A percentile compares a stretch with the other conserved stretches of the same genome.
These are phyloP conservation scores for Nomada goodeniana DNA, from an alignment of 2,888 invertebrate species.

Conservation along the genomic window DNA sequence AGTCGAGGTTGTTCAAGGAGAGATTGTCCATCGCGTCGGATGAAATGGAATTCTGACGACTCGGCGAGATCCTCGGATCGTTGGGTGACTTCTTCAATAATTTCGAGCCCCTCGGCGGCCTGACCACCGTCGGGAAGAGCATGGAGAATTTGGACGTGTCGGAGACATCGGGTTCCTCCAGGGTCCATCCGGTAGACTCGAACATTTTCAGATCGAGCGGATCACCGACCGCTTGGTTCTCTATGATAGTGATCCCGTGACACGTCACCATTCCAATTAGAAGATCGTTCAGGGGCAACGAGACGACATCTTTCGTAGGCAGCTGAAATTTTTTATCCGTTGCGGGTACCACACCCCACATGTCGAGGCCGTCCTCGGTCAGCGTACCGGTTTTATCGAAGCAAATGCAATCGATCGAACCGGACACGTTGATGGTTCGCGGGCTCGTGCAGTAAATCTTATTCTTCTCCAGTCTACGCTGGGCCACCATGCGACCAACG, in stretches of 20 bases:
- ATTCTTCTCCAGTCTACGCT: constrained; percentile 91
- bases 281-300: constrained; percentile 86
- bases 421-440: constrained; percentile 96
- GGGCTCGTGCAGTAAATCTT: constrained; percentile 97
- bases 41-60: constrained; percentile 76
- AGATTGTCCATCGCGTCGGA: constrained; percentile 77
- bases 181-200: constrained; percentile 95
- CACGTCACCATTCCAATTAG: constrained; percentile 95
- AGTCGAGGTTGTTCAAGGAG: constrained; percentile 76
- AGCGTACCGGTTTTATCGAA: constrained; percentile 98
- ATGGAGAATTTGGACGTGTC: constrained; percentile 94
- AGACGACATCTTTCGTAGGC: constrained; percentile 85
- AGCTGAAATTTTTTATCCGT: constrained; percentile 84
- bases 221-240: constrained; percentile 95
- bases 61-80: constrained; percentile 61
- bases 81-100: constrained; percentile 66
- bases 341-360: constrained; percentile 95
- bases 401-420: constrained; percentile 94
- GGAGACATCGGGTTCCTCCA: constrained; percentile 94
- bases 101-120: constrained; percentile 85
- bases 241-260: constrained; percentile 96
- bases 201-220: constrained; percentile 99
- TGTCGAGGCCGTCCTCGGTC: constrained; percentile 97
- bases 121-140: constrained; percentile 94
- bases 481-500: constrained; percentile 96